Base-by-base conservation (phyloP, 2,888 invertebrate species). In the Chelonus formosanus region DNA sequence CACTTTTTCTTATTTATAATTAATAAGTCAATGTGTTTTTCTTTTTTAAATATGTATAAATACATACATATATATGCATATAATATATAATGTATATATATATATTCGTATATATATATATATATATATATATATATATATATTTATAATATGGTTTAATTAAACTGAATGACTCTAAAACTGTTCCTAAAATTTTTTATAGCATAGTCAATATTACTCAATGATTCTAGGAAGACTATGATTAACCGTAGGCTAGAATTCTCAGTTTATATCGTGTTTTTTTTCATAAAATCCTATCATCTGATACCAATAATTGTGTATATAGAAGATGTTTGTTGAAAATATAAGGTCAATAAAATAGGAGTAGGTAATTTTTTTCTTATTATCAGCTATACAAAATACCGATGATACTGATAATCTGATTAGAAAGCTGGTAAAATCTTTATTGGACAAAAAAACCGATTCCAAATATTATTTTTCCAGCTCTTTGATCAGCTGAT, bases 201-300 rank as follows among this genome's bases (percentile, higher is more conserved):
- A 73, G 75, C 75, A 68, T 72, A 74, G 73, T 73, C 67, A 71
- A 68, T 69, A 70, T 71, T 67, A 71, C 67, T 70, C 63, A 75
- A 73, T 75, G 73, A 76, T 75, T 78, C 82, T 83, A 83, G 83
- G 83, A 83, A 83, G 83, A 83, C 83, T 83, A 82, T 83, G 83
- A 83, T 83, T 81, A 82, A 82, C 74, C 79, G 81, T 82, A 83
- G 81, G 83, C 83, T 82, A 82, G 72, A 80, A 76, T 71, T 74
- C 57, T 73, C 70, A 74, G 62, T 71, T 67, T 70, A 62, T 74
- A 70, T 69, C 70, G 66, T 68, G 57, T 54, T 34, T 54, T 44
- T 44, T 45, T 57, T 50, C 34, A 59, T 36, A 54, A 63, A 20
- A 20, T 20, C 20, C 20, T 20, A 20, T 20, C 20, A 20, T 20